Base-by-base conservation (phyloP, 2,888 invertebrate genomes). In the Dryomyza anilis region DNA sequence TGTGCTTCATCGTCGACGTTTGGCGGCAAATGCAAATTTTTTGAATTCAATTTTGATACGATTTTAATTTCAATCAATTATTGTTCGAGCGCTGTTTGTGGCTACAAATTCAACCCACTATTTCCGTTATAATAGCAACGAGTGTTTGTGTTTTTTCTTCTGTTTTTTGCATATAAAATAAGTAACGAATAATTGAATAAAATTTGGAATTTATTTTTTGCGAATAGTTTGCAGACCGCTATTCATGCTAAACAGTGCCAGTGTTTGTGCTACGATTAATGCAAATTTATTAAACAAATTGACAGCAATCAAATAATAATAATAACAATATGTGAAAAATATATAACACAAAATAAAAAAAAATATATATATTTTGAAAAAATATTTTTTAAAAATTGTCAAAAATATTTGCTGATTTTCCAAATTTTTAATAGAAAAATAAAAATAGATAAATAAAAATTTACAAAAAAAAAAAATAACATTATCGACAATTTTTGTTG, bases 111-210 rank as follows among this genome's bases (percentile, higher is more conserved):
- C 45, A 27, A 30, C 57, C 57, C 45, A 57, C 57, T 25, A 29
- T 57, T 57, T 57, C 39, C 57, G 57, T 57, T 39, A 6, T n/a
- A n/a, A n/a, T n/a, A n/a, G n/a, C n/a, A n/a, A n/a, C n/a, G n/a
- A n/a, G n/a, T n/a, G n/a, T n/a, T n/a, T n/a, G n/a, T n/a, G n/a
- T n/a, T n/a, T n/a, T n/a, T n/a, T n/a, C n/a, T n/a, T n/a, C n/a
- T n/a, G n/a, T n/a, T n/a, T n/a, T n/a, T n/a, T n/a, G n/a, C n/a
- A 8, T 14, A 10, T 10, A 48, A 48, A 27, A 27, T 50, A 23
- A 7, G 19, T 52, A 25, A 50, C 25, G 50, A 50, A 50, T 27
- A 50, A 50, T 50, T 52, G 14, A 50, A 50, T 50, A 25, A 52
- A 52, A 52, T 23, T 52, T 52, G 8, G n/a, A 52, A 23, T 14